Percentiles rank a stretch among this genome's conserved stretches.
phyloP scores from a whole-genome alignment of 2,797 vertebrate species.

The Psittacula echo region DNA sequence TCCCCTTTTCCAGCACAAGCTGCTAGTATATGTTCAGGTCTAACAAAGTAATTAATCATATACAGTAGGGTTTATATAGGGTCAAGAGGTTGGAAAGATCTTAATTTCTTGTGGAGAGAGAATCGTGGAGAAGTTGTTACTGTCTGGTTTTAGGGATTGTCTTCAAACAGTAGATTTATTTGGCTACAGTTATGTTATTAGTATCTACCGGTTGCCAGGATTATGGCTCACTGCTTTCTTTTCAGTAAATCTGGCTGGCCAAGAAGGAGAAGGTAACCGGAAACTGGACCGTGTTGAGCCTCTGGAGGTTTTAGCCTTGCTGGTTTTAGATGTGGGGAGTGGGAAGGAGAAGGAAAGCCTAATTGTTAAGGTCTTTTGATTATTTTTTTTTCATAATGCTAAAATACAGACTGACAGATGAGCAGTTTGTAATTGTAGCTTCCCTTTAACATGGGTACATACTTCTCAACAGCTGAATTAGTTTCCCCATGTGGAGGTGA shows the following conservation, averaged over 20 bases:
- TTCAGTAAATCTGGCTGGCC: background rate
- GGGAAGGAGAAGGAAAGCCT: background rate
- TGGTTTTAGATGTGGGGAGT: background rate
- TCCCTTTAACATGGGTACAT: background rate
- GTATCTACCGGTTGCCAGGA: background rate
- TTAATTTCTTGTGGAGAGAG: background rate
- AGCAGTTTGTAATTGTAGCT: background rate
- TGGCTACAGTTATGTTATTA: background rate
- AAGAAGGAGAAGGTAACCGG: background rate
- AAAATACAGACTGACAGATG: background rate
- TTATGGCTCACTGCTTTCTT: background rate
- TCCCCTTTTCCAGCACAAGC: background rate
- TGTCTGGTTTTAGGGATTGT: background rate
- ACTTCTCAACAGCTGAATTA: background rate
- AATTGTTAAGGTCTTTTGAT: rapidly evolving
- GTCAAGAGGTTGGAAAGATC: background rate
- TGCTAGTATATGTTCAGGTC: background rate
- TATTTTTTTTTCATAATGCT: background rate
- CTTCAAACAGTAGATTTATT: background rate
- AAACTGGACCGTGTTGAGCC: background rate
- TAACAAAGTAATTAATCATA: background rate
- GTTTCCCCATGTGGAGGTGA: background rate
- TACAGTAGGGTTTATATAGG: background rate
- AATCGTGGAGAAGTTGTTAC: background rate
- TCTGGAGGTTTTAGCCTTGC: background rate